A percentile compares a stretch with the other conserved stretches of the same genome.
phyloP scores from a whole-genome alignment of 2,888 invertebrate species.

The Sialis fuliginosa region DNA sequence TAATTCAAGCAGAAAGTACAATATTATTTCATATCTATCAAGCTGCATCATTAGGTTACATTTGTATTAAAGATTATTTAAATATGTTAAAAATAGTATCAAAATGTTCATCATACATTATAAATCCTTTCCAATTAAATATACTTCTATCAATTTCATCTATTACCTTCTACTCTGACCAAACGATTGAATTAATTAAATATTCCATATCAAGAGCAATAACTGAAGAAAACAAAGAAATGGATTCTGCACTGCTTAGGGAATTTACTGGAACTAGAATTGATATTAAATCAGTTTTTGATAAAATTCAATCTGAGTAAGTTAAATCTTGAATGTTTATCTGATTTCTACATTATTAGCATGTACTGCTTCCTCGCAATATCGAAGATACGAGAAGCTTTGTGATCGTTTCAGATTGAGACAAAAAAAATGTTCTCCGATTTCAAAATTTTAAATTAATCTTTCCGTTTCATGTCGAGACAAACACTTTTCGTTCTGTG shows the following conservation, averaged over 20 bases:
- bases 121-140: conserved; percentile 45
- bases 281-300: conserved; percentile 24
- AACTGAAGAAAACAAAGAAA: conserved; percentile 19
- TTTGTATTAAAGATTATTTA: conserved; percentile 28
- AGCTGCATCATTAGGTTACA: conserved; percentile 24
- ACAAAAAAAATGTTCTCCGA: too few relatives aligned
- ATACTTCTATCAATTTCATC: conserved; percentile 33
- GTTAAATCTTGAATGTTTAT: too few relatives aligned
- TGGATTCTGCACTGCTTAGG: conserved; percentile 35
- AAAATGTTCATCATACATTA: conserved; percentile 35
- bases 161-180: conserved; percentile 27
- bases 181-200: conserved; percentile 23
- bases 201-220: conserved; percentile 17
- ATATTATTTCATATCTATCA: conserved; percentile 37
- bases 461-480: too few relatives aligned
- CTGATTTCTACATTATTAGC: too few relatives aligned
- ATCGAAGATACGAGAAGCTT: too few relatives aligned
- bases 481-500: too few relatives aligned
- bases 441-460: too few relatives aligned
- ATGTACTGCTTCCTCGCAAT: too few relatives aligned
- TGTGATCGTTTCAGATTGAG: too few relatives aligned
- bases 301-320: conserved; percentile 28
- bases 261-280: conserved; percentile 22
- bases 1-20: conserved; percentile 40
- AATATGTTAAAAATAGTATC: conserved; percentile 28